Conservation (phyloP, 1,140 invertebrate genomes). For the Drosophila pseudoobscura region DNA sequence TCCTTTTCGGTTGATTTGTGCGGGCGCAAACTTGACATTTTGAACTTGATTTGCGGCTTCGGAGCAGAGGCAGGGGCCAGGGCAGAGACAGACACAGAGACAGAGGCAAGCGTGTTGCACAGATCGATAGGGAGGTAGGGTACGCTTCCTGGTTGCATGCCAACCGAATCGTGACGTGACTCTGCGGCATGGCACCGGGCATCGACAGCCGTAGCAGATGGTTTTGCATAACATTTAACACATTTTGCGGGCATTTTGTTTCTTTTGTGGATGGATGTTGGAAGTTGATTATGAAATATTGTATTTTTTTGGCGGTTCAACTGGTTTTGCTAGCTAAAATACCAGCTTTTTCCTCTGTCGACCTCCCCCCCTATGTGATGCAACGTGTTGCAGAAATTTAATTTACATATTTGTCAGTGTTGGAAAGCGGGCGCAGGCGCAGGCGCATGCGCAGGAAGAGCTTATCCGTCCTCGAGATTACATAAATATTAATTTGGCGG, state of each 20-base stretch:
- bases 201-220: constrained; percentile 18
- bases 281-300: constrained; percentile 65
- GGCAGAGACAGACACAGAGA: too few species aligned
- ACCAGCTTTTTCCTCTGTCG: constrained; percentile 5
- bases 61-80: too few species aligned
- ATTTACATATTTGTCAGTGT: constrained; percentile 38
- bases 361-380: constrained; percentile 36
- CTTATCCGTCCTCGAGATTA: constrained; percentile 37
- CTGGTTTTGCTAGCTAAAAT: constrained; percentile 62
- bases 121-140: too few species aligned
- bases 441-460: background rate
- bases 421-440: background rate
- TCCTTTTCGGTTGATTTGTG: constrained; percentile 28
- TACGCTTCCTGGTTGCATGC: constrained; percentile 6
- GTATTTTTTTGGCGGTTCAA: constrained; percentile 43
- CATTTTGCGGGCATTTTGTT: constrained; percentile 40
- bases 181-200: constrained; percentile 35
- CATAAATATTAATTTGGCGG: constrained; percentile 29
- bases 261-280: constrained; percentile 12
- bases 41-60: constrained; percentile 65
- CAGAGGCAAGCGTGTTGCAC: too few species aligned
- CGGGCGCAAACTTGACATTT: constrained; percentile 72
- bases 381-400: constrained; percentile 47
- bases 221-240: constrained; percentile 70
- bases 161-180: constrained; percentile 53